phyloP scores from a whole-genome alignment of 2,797 vertebrate genomes.

The Eutrigla gurnardus region DNA sequence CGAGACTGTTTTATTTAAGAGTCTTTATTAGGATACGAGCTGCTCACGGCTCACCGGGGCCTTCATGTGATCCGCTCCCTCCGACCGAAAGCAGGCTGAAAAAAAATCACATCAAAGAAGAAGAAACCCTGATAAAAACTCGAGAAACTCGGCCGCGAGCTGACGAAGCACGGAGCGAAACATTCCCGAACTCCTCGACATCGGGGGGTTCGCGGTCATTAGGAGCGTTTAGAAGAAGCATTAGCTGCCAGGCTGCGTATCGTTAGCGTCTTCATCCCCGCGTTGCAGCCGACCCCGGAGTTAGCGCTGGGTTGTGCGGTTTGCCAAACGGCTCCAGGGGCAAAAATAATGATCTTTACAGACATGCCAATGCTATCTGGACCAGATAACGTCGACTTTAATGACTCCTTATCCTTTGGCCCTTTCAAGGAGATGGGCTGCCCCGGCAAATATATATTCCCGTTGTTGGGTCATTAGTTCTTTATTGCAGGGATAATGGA shows the following conservation, averaged over 20 bases:
- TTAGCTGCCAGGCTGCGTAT: slow-evolving; percentile 80
- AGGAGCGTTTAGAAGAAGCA: slow-evolving; percentile 79
- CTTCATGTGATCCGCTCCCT: slow-evolving; percentile 46
- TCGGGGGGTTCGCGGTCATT: slow-evolving; percentile 71
- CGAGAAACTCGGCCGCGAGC: slow-evolving; percentile 42
- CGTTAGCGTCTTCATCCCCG: slow-evolving; percentile 76
- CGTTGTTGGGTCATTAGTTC: slow-evolving; percentile 82
- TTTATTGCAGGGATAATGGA: slow-evolving; percentile 78
- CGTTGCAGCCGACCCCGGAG: slow-evolving; percentile 74
- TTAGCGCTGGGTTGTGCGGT: slow-evolving; percentile 69
- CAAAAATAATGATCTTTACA: slow-evolving; percentile 87
- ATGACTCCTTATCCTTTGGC: slow-evolving; percentile 84
- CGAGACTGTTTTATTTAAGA: slow-evolving; percentile 58
- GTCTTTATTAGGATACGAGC: slow-evolving; percentile 56
- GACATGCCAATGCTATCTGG: slow-evolving; percentile 86
- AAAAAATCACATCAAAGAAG: slow-evolving; percentile 37
- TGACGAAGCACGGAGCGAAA: slow-evolving; percentile 65
- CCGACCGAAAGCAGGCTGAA: not conserved
- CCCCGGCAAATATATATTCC: slow-evolving; percentile 79
- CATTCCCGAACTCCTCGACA: slow-evolving; percentile 59
- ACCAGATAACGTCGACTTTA: slow-evolving; percentile 83
- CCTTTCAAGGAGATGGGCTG: slow-evolving; percentile 77
- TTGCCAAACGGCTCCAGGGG: slow-evolving; percentile 84
- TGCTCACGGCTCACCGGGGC: slow-evolving; percentile 39
- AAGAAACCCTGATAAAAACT: slow-evolving; percentile 47